These are phyloP conservation scores for Halichoeres trimaculatus DNA, from an alignment of 2,113 vertebrate species.

Conservation along the genomic window DNA sequence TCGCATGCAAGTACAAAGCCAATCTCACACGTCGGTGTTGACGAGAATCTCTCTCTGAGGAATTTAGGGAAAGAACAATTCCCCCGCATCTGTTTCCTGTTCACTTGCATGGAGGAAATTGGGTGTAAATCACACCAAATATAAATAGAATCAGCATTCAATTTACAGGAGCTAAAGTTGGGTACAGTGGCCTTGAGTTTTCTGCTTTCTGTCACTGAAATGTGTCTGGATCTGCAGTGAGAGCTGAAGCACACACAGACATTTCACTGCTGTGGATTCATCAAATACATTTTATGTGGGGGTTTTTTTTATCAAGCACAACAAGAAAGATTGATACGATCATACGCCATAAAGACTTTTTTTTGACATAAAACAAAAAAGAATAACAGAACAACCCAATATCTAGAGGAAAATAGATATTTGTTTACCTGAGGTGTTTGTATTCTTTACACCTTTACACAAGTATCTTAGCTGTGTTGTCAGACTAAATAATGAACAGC, in stretches of 20 bases:
- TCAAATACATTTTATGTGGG: background rate
- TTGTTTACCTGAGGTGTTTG: too few species aligned
- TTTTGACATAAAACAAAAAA: too few species aligned
- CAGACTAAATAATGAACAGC: too few species aligned
- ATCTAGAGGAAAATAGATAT: too few species aligned
- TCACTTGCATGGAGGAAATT: constrained; percentile 91
- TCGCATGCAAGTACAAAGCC: constrained; percentile 92
- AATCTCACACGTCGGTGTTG: constrained; percentile 83
- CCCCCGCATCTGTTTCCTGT: constrained; percentile 98
- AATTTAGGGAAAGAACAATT: constrained; percentile 91
- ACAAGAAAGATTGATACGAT: too few species aligned
- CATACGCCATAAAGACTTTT: too few species aligned
- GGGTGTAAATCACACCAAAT: constrained; percentile 90
- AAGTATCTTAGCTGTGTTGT: too few species aligned
- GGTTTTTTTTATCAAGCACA: background rate
- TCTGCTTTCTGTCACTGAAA: constrained; percentile 27
- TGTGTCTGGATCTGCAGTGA: constrained; percentile 13
- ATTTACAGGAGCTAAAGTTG: constrained; percentile 72
- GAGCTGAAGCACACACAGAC: constrained; percentile 27
- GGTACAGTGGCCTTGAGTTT: constrained; percentile 63
- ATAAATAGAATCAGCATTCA: constrained; percentile 91
- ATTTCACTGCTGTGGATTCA: background rate
- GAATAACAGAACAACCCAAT: too few species aligned
- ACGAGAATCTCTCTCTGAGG: constrained; percentile 89
- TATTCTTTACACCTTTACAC: too few species aligned